Percentiles rank a stretch among this genome's conserved stretches.
These are phyloP conservation scores for Anguilla megastoma DNA, from an alignment of 2,797 vertebrate genomes.

Conservation along the genomic window DNA sequence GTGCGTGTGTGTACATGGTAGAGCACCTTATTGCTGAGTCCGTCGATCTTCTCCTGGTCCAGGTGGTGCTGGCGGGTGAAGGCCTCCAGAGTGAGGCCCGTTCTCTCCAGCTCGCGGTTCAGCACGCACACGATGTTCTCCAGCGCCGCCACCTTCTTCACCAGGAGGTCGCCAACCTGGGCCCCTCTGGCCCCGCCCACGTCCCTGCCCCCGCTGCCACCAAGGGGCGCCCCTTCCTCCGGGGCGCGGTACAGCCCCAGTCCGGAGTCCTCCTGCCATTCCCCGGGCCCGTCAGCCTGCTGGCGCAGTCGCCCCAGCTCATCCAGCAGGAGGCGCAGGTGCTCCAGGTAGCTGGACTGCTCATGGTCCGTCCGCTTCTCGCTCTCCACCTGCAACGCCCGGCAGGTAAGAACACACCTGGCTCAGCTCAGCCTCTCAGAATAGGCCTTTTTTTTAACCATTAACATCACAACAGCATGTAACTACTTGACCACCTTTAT, in stretches of 20 bases:
- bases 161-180: slow-evolving; percentile 53
- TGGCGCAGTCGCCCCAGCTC: slow-evolving; percentile 62
- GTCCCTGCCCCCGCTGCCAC: neutral
- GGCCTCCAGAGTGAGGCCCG: slow-evolving; percentile 79
- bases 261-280: slow-evolving; percentile 71
- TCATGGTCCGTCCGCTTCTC: slow-evolving; percentile 85
- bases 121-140: slow-evolving; percentile 94
- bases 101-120: slow-evolving; percentile 90
- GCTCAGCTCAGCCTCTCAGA: slow-evolving; percentile 55
- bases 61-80: slow-evolving; percentile 83
- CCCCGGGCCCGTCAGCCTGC: slow-evolving; percentile 55
- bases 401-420: neutral
- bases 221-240: neutral
- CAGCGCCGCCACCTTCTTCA: slow-evolving; percentile 80
- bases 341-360: slow-evolving; percentile 76
- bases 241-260: slow-evolving; percentile 63
- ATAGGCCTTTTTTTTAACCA: slow-evolving; percentile 44
- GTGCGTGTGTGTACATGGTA: neutral
- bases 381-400: slow-evolving; percentile 77
- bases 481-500: neutral
- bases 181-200: neutral
- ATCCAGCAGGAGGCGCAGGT: slow-evolving; percentile 83
- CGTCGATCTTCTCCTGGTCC: slow-evolving; percentile 90
- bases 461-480: neutral
- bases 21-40: slow-evolving; percentile 79